These are phyloP conservation scores for Harpagoxenus sublaevis DNA, from an alignment of 2,888 invertebrate genomes.

Conservation along the genomic window DNA sequence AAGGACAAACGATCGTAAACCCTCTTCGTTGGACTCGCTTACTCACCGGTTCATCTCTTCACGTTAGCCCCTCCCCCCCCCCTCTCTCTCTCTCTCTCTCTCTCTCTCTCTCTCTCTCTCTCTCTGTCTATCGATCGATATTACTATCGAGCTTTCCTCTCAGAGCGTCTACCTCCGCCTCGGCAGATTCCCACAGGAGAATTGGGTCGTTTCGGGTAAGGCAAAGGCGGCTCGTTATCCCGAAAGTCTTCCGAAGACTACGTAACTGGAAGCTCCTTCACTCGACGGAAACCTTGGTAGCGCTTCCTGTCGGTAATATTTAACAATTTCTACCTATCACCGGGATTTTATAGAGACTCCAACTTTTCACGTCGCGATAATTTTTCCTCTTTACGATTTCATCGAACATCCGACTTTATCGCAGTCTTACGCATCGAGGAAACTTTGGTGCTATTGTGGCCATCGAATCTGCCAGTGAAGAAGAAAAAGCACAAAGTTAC, in stretches of 20 bases:
- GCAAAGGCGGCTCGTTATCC: constrained; percentile 70
- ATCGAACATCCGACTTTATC: constrained; percentile 25
- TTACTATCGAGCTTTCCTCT: constrained; percentile 54
- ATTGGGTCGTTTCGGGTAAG: constrained; percentile 71
- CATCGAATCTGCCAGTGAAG: background rate
- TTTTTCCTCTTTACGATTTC: constrained; percentile 36
- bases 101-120: background rate
- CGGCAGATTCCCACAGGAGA: constrained; percentile 59
- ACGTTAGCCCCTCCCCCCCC: background rate
- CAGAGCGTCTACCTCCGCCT: constrained; percentile 41
- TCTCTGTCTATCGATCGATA: constrained; percentile 61
- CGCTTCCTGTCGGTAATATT: constrained; percentile 53
- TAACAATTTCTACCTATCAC: constrained; percentile 52
- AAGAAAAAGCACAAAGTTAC: constrained; percentile 9
- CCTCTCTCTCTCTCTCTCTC: constrained; percentile 9
- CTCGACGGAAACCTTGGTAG: constrained; percentile 20
- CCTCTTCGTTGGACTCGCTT: constrained; percentile 9
- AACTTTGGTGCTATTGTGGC: constrained; percentile 4
- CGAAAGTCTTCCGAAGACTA: constrained; percentile 61
- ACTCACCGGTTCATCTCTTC: constrained; percentile 36
- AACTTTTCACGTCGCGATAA: constrained; percentile 37
- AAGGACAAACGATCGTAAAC: constrained; percentile 51
- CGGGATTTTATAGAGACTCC: constrained; percentile 26
- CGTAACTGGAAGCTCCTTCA: constrained; percentile 35
- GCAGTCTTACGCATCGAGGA: background rate